A percentile compares a stretch with the other conserved stretches of the same genome.
Evolutionary conservation across 2,888 invertebrate genomes (phyloP).

Genomic region (Liopterus haemorrhoidalis): DNA sequence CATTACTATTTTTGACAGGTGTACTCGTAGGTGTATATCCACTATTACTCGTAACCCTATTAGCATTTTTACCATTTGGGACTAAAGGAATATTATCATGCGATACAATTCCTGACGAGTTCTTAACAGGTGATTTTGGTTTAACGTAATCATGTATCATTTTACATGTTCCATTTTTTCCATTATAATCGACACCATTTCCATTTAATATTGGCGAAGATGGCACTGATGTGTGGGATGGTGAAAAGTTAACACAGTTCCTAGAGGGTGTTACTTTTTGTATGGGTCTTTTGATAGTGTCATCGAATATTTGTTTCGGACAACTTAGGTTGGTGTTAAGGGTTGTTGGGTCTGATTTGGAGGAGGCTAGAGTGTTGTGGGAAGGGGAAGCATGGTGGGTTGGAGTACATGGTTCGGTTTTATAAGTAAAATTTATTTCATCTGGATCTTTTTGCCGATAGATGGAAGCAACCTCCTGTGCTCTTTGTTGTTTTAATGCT

Average conservation of each 20-base stretch:
- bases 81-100: constrained; percentile 49
- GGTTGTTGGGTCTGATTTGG: constrained; percentile 49
- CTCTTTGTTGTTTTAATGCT: constrained; percentile 78
- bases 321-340: constrained; percentile 47
- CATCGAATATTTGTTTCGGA: constrained; percentile 54
- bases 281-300: constrained; percentile 59
- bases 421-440: constrained; percentile 51
- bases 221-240: no score
- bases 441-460: constrained; percentile 61
- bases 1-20: constrained; percentile 45
- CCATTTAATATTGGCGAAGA: constrained; percentile 19
- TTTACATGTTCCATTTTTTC: constrained; percentile 39
- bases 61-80: constrained; percentile 39
- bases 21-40: constrained; percentile 54
- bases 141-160: constrained; percentile 54
- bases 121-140: constrained; percentile 61
- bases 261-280: constrained; percentile 78
- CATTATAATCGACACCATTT: constrained; percentile 35
- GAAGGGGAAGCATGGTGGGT: constrained; percentile 49
- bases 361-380: constrained; percentile 41
- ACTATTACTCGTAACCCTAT: constrained; percentile 46
- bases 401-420: constrained; percentile 48
- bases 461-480: constrained; percentile 64
- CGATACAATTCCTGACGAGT: constrained; percentile 55
- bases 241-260: constrained; percentile 44